Evolutionary conservation across 2,797 vertebrate genomes (phyloP).

Genomic region (Bryconaethiops microstoma): DNA sequence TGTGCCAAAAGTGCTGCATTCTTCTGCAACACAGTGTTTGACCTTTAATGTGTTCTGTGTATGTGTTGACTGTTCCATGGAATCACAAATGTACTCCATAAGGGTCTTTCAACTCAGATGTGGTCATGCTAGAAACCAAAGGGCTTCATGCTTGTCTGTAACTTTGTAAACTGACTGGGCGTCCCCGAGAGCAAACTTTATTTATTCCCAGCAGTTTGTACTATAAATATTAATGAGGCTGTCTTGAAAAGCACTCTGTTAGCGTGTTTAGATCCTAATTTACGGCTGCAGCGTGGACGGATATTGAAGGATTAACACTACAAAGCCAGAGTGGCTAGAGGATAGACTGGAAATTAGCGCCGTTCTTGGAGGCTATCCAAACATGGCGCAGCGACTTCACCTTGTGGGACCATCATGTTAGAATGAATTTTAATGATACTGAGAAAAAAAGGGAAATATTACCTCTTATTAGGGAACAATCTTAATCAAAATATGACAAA

Average conservation of each 20-base stretch:
- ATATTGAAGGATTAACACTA: constrained; percentile 43
- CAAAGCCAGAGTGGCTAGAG: constrained; percentile 32
- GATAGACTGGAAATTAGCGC: constrained; percentile 35
- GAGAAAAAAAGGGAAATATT: neutral
- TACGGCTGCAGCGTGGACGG: constrained; percentile 5
- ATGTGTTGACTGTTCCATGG: neutral
- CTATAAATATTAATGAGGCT: constrained; percentile 43
- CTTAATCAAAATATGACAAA: neutral
- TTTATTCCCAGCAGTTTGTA: constrained; percentile 25
- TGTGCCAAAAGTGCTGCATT: too few species aligned
- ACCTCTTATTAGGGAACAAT: neutral
- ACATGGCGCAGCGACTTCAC: neutral
- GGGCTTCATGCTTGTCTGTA: constrained; percentile 24
- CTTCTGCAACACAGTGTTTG: too few species aligned
- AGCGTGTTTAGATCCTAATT: constrained; percentile 20
- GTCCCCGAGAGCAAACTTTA: constrained; percentile 23
- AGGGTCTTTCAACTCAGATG: too few species aligned
- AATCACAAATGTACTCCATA: too few species aligned
- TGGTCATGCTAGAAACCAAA: neutral
- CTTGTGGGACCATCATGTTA: neutral
- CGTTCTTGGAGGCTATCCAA: constrained; percentile 14
- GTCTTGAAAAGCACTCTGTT: constrained; percentile 38
- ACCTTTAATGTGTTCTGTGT: neutral
- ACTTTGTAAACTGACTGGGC: constrained; percentile 21
- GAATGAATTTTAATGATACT: constrained; percentile 32